These are phyloP conservation scores for Drosophila ochracea DNA, from an alignment of 2,888 invertebrate species.

Conservation along the genomic window DNA sequence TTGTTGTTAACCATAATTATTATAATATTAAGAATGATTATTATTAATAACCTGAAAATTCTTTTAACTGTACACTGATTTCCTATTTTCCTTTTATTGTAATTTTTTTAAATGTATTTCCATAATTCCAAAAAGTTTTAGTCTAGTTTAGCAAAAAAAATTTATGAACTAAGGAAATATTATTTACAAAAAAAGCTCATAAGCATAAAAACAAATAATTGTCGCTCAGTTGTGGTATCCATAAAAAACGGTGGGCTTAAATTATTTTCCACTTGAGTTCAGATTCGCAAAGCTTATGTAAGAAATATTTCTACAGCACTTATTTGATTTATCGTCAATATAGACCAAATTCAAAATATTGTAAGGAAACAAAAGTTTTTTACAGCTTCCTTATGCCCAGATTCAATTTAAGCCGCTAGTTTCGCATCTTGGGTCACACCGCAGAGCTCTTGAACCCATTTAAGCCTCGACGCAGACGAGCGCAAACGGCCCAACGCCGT, in stretches of 20 bases:
- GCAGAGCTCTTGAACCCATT: conserved; percentile 55
- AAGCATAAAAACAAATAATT: background rate
- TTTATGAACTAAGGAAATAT: background rate
- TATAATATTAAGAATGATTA: background rate
- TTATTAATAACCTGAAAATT: no score
- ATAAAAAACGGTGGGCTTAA: background rate
- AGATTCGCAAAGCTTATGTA: background rate
- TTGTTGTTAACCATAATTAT: background rate
- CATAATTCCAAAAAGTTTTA: background rate
- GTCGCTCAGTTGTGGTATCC: background rate
- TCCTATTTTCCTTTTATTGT: accelerated
- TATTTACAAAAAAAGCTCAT: background rate
- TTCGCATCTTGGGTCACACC: conserved; percentile 25
- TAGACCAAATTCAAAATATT: conserved; percentile 13
- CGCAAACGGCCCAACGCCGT: conserved; percentile 43
- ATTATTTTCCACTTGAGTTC: background rate
- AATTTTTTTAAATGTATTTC: background rate
- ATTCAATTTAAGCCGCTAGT: conserved; percentile 47
- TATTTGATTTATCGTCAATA: conserved; percentile 14
- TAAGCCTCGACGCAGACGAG: conserved; percentile 38
- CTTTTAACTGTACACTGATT: background rate
- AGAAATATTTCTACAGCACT: background rate
- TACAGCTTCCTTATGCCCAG: conserved; percentile 23
- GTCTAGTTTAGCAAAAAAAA: background rate
- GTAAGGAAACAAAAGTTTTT: conserved; percentile 15